Base-by-base conservation (phyloP, 2,888 invertebrate genomes). In the Caenorhabditis uteleia region DNA sequence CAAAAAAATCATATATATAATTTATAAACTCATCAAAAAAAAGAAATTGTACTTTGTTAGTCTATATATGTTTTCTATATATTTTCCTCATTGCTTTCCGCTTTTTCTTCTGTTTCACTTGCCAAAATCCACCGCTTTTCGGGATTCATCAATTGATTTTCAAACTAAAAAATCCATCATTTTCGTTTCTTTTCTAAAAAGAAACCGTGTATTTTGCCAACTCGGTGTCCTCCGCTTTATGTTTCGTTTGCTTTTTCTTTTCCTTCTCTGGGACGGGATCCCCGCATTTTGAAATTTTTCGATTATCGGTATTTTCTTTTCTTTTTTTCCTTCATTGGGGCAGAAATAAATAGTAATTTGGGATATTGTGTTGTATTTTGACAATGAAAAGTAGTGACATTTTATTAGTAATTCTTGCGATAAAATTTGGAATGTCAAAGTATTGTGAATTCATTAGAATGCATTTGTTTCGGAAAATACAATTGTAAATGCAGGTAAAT, bases 61-160 rank as follows among this genome's bases (percentile, higher is more conserved):
- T 12, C 25, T 23, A 8, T 42, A 8, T 31, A 36, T 36, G 14
- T 45, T 8, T 40, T 20, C 7, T 2, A 40, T 14, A 16, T 10
- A 10, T 38, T 38, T 5, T 20, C 5, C 38, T 5, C 18, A 6
- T 3, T 20, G 21, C 23, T 47, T 34, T 45, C 90, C 44, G 33
- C 25, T 44, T 53, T 31, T 36, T 33, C 20, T 34, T 25, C 23
- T 26, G 29, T 44, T 44, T 48, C 31, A 48, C 48, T 56, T 47
- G 46, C 42, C 44, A 34, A 27, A 8, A 27, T 40, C 36, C 31
- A 39, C 36, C 33, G 26, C 40, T 38, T 21, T 20, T 51, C 46
- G 38, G 48, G 48, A 39, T 36, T 34, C 43, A 43, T 29, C n/a
- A n/a, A n/a, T n/a, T n/a, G n/a, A n/a, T n/a, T n/a, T n/a, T n/a